Base-by-base conservation (phyloP, 2,888 invertebrate genomes). In the Atherix ibis region DNA sequence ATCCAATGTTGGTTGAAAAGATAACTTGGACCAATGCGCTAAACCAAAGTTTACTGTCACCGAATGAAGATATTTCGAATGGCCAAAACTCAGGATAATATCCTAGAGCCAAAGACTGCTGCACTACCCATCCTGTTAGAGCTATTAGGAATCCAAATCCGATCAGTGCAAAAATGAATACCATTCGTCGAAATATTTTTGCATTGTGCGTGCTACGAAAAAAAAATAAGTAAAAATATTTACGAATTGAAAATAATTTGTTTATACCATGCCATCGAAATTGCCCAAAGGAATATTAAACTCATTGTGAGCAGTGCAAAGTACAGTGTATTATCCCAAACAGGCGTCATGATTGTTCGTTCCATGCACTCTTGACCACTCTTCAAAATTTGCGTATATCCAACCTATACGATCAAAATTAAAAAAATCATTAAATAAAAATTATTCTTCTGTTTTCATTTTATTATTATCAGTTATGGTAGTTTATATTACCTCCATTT, bases 11-110 rank as follows among this genome's bases (percentile, higher is more conserved):
- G 0, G 59, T 52, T 17, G 58, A 54, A 42, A 54, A 59, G 14
- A 61, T 47, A 5, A 62, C 60, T 48, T 62, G 62, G 37, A 58
- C 50, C 5, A 62, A 43, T n/a, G 62, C 59, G 42, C 52, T 57
- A 30, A 62, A 62, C 62, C 62, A 62, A 27, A 59, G 48, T 34
- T 52, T 48, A 42, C 59, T 56, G 25, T 54, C 52, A 13, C 41
- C 34, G 18, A 62, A 46, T 30, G 46, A 37, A 4, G 37, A 38
- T 27, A 46, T 39, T 5, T 51, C 45, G 24, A 58, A 59, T 14
- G 43, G 44, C 56, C 58, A 59, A 14, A 60, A 38, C 13, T 57
- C 50, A 1, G 58, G 58, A 35, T 60, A 56, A 37, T 53, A 56
- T 29, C 51, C 46, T 5, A 49, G 48, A 10, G 50, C 44, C 14